phyloP scores from a whole-genome alignment of 2,113 vertebrate species.

The Erythrocebus patas region DNA sequence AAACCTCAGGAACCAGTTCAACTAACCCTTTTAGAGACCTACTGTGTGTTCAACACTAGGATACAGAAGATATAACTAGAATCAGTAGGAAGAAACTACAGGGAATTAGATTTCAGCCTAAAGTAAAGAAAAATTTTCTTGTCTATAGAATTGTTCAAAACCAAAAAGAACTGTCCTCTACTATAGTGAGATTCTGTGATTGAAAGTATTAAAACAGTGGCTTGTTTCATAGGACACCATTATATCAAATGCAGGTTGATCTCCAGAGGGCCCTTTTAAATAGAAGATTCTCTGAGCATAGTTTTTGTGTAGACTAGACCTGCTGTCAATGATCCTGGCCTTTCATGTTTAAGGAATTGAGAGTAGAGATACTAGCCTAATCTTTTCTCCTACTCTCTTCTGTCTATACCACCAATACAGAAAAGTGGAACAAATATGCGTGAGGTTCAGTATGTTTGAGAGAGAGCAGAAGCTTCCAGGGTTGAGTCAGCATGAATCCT shows the following conservation, averaged over 20 bases:
- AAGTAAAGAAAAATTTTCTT: slow-evolving; percentile 9
- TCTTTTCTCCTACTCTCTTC: neutral
- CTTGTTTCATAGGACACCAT: neutral
- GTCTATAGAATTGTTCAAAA: neutral
- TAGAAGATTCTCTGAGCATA: neutral
- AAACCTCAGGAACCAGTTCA: neutral
- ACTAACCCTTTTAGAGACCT: neutral
- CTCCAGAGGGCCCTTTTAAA: neutral
- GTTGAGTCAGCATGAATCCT: neutral
- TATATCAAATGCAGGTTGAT: neutral
- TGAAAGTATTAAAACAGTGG: neutral
- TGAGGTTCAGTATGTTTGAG: neutral
- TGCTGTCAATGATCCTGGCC: neutral
- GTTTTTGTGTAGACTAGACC: neutral
- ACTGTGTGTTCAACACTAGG: neutral
- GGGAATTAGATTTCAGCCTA: neutral
- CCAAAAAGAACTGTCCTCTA: neutral
- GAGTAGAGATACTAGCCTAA: neutral
- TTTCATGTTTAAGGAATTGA: neutral
- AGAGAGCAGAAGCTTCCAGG: neutral
- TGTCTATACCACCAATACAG: neutral
- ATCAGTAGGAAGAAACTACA: neutral
- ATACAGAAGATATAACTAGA: neutral
- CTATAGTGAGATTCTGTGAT: neutral
- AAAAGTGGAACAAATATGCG: neutral